Conservation (phyloP, 1,140 invertebrate genomes). For the Eumaeus atala region DNA sequence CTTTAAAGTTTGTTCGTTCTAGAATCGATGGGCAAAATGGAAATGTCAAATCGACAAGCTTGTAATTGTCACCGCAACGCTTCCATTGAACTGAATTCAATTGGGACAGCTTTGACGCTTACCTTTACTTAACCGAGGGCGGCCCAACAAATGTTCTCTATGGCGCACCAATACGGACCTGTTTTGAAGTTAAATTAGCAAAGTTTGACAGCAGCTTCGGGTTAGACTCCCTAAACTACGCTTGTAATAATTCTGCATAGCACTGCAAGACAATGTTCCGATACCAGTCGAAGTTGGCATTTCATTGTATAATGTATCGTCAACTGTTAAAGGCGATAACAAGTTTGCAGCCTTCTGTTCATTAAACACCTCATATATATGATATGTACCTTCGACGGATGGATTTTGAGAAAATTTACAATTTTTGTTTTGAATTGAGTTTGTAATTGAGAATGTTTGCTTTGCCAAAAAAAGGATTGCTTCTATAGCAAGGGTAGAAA, state of each 20-base stretch:
- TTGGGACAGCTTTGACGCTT: conserved; percentile 31
- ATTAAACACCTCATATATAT: too few relatives aligned
- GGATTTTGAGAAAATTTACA: too few relatives aligned
- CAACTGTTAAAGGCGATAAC: conserved; percentile 1
- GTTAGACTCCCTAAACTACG: conserved; percentile 47
- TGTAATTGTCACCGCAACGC: conserved; percentile 20
- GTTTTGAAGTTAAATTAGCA: conserved; percentile 73
- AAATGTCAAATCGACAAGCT: conserved; percentile 11
- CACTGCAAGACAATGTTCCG: conserved; percentile 49
- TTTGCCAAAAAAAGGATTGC: too few relatives aligned
- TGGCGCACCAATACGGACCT: conserved; percentile 57
- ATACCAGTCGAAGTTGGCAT: conserved; percentile 20
- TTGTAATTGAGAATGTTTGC: too few relatives aligned
- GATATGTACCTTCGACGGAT: too few relatives aligned
- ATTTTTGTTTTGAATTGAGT: too few relatives aligned
- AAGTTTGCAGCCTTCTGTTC: background rate
- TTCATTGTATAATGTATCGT: conserved; percentile 3
- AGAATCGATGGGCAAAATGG: conserved; percentile 5
- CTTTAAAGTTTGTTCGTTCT: too few relatives aligned
- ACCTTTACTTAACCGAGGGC: conserved; percentile 40
- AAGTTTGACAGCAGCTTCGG: conserved; percentile 68
- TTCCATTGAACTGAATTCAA: conserved; percentile 23
- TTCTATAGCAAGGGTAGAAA: too few relatives aligned
- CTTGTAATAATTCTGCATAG: conserved; percentile 63
- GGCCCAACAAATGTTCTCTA: conserved; percentile 54